Percentiles rank a stretch among this genome's conserved stretches.
Conservation (phyloP, 2,113 vertebrate genomes). For the Toxostoma redivivum region DNA sequence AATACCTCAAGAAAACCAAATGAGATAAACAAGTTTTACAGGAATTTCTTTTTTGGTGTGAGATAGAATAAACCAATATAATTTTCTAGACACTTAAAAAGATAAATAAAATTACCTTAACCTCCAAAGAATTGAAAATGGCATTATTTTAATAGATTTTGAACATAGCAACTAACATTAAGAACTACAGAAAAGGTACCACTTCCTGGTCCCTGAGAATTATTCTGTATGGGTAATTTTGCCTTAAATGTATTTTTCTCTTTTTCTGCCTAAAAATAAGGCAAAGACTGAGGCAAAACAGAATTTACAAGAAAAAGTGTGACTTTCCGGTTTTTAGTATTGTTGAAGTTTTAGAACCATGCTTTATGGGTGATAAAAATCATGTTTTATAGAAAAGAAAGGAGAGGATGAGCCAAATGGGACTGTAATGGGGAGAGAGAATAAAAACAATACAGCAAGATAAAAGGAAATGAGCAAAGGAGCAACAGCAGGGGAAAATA, state of each 20-base stretch:
- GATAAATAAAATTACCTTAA: not conserved
- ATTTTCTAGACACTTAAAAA: not conserved
- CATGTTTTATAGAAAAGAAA: not conserved
- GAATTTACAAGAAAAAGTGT: not conserved
- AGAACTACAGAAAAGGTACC: not conserved
- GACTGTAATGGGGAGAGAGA: not conserved
- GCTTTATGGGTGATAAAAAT: constrained; percentile 31
- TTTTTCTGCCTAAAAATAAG: not conserved
- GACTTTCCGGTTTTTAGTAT: not conserved
- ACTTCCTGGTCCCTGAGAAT: not conserved
- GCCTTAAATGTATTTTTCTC: not conserved
- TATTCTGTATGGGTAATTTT: not conserved
- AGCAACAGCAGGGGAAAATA: constrained; percentile 44
- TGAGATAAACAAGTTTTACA: not conserved
- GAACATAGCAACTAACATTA: not conserved
- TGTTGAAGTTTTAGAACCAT: constrained; percentile 9
- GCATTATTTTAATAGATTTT: not conserved
- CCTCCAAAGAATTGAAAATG: not conserved
- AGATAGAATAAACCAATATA: not conserved
- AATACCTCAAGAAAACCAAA: not conserved
- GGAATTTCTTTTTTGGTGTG: not conserved
- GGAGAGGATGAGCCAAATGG: constrained; percentile 22
- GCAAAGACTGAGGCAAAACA: not conserved
- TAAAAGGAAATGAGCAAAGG: constrained; percentile 49
- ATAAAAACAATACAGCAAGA: constrained; percentile 44